These are phyloP conservation scores for Acanthoscelides obtectus DNA, from an alignment of 2,888 invertebrate species.

Conservation along the genomic window DNA sequence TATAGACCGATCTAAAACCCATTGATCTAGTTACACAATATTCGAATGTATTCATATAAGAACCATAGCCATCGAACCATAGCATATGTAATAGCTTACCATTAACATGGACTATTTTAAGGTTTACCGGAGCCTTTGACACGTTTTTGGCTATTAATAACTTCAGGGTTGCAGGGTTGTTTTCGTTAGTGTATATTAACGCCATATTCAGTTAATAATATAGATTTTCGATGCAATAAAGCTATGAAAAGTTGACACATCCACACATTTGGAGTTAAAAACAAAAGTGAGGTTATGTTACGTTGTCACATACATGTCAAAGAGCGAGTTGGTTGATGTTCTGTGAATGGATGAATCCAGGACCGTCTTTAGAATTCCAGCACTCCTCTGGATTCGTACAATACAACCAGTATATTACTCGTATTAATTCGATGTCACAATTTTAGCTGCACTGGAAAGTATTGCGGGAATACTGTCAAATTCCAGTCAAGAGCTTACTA, in stretches of 20 bases:
- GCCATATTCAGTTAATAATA: slow-evolving; percentile 49
- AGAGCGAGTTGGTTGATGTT: too few relatives aligned
- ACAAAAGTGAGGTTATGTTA: background rate
- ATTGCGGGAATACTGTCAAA: too few relatives aligned
- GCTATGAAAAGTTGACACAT: background rate
- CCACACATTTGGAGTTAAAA: background rate
- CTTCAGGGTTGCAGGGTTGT: slow-evolving; percentile 73
- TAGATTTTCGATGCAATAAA: background rate
- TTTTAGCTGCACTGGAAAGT: too few relatives aligned
- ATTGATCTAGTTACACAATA: slow-evolving; percentile 3
- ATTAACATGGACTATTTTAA: slow-evolving; percentile 56
- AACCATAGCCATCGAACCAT: too few relatives aligned
- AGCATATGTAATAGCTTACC: slow-evolving; percentile 21
- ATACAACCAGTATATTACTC: too few relatives aligned
- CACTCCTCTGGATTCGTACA: too few relatives aligned
- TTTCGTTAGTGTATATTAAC: slow-evolving; percentile 70
- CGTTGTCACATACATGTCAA: background rate
- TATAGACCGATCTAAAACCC: slow-evolving; percentile 48
- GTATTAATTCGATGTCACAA: too few relatives aligned
- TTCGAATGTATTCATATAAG: slow-evolving; percentile 7
- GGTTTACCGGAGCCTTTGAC: slow-evolving; percentile 54
- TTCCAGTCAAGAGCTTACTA: too few relatives aligned
- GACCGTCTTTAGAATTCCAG: too few relatives aligned
- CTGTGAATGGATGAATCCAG: too few relatives aligned
- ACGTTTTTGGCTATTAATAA: slow-evolving; percentile 66